phyloP scores from a whole-genome alignment of 2,113 vertebrate species.

The Otocyon megalotis region DNA sequence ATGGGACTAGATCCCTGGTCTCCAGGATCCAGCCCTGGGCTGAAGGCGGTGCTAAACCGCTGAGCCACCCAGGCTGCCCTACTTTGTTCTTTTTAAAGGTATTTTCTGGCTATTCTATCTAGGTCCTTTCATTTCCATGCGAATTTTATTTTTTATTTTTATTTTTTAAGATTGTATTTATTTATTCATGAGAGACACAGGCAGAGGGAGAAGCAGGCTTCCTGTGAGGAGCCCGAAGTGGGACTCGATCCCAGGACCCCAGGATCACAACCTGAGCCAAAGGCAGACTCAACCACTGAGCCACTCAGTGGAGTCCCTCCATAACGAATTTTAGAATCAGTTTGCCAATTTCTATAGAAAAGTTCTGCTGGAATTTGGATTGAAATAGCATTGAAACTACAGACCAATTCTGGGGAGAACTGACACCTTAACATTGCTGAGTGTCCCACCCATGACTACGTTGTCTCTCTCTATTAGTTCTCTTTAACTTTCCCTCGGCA shows the following conservation, averaged over 20 bases:
- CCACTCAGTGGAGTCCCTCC: too few species aligned
- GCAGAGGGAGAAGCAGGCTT: too few species aligned
- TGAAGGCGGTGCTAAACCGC: too few species aligned
- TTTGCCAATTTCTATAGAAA: not conserved
- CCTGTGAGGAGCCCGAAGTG: too few species aligned
- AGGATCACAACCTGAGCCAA: too few species aligned
- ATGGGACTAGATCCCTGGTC: too few species aligned
- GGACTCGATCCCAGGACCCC: too few species aligned
- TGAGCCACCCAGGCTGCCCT: too few species aligned
- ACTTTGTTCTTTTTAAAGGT: not conserved
- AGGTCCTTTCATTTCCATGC: not conserved
- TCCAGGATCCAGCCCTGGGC: too few species aligned
- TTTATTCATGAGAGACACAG: too few species aligned
- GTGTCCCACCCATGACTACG: not conserved
- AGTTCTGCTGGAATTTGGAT: not conserved
- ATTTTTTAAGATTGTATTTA: too few species aligned
- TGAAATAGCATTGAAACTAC: not conserved
- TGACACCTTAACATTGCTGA: not conserved
- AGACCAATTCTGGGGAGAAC: not conserved
- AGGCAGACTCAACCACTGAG: too few species aligned
- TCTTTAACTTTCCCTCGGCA: not conserved
- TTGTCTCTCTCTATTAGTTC: not conserved
- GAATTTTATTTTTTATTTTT: not conserved
- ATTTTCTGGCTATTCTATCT: not conserved
- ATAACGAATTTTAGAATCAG: not conserved